These are phyloP conservation scores for Epirrhoe alternata DNA, from an alignment of 2,888 invertebrate genomes.

Conservation along the genomic window DNA sequence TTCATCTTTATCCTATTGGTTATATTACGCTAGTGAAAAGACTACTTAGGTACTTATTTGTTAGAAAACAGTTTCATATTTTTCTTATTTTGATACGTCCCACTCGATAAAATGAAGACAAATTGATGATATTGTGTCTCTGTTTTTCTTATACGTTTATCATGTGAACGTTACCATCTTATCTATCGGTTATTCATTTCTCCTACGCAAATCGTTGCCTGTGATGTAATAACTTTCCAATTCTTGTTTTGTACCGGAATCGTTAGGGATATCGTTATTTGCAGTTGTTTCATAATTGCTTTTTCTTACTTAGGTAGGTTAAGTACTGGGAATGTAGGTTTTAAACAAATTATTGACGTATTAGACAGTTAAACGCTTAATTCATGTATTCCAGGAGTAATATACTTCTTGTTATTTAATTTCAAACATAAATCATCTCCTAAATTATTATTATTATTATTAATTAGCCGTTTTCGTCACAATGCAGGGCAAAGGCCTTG, in stretches of 20 bases:
- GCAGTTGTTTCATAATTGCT: constrained; percentile 11
- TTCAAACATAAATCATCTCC: too few species aligned
- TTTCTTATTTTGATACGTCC: not conserved
- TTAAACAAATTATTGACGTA: not conserved
- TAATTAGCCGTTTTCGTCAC: too few species aligned
- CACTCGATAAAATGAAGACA: not conserved
- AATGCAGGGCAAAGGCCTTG: too few species aligned
- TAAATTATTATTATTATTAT: too few species aligned
- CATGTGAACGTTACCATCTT: constrained; percentile 1
- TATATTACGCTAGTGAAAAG: not conserved
- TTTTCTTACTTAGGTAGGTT: constrained; percentile 2
- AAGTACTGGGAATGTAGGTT: not conserved
- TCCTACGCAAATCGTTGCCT: not conserved
- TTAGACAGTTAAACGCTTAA: not conserved
- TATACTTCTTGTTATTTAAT: too few species aligned
- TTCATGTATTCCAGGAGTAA: too few species aligned
- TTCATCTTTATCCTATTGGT: not conserved
- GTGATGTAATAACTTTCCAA: constrained; percentile 1
- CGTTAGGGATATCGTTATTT: not conserved
- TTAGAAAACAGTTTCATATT: not conserved
- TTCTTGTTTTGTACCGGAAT: constrained; percentile 4
- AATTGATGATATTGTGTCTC: too few species aligned
- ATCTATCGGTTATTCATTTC: not conserved
- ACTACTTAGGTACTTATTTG: not conserved
- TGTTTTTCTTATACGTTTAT: too few species aligned